Percentiles rank a stretch among this genome's conserved stretches.
Conservation (phyloP, 2,113 vertebrate species). For the Pseudorasbora parva region DNA sequence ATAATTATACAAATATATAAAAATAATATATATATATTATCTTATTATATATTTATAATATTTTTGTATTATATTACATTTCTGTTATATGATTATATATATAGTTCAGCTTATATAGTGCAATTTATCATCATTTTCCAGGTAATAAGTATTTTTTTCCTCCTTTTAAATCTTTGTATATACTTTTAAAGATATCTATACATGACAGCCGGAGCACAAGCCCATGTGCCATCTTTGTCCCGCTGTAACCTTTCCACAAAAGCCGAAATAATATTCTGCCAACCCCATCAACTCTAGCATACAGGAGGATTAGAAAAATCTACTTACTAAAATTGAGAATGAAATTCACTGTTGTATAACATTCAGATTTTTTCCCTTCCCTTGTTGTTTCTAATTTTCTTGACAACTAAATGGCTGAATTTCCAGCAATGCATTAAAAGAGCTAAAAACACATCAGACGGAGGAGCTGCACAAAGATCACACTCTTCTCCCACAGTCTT, state of each 20-base stretch:
- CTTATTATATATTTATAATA: too few relatives aligned
- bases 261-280: too few relatives aligned
- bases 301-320: conserved; percentile 2
- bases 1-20: too few relatives aligned
- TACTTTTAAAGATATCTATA: background rate
- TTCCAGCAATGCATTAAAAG: background rate
- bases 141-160: too few relatives aligned
- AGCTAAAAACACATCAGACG: background rate
- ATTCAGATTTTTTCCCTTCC: background rate
- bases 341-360: conserved; percentile 7
- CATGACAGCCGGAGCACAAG: background rate
- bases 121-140: too few relatives aligned
- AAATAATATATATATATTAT: too few relatives aligned
- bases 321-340: conserved; percentile 11
- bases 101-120: too few relatives aligned
- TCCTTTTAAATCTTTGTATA: background rate
- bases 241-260: background rate
- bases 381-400: conserved; percentile 3
- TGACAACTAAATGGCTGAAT: background rate
- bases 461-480: conserved; percentile 12
- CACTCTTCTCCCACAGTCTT: background rate
- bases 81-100: too few relatives aligned
- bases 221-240: background rate
- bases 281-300: conserved; percentile 1
- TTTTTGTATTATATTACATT: too few relatives aligned